These are phyloP conservation scores for Vanacampus margaritifer DNA, from an alignment of 2,113 vertebrate species.

Conservation along the genomic window DNA sequence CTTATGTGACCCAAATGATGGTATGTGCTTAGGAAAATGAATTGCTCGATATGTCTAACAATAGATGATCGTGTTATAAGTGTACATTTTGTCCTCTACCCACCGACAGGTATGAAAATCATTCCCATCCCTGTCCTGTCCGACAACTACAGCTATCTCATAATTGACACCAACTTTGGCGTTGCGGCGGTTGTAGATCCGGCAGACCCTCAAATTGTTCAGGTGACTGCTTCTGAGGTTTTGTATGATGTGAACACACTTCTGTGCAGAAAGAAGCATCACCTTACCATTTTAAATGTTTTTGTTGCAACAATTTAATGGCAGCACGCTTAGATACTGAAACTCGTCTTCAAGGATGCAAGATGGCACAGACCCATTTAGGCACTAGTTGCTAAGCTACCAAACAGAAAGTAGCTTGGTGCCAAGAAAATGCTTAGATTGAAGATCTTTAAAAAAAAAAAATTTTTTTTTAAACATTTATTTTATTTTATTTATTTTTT, in stretches of 20 bases:
- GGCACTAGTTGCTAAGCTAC: no score
- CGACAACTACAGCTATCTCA: slow-evolving; percentile 96
- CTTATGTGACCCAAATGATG: neutral
- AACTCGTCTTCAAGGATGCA: no score
- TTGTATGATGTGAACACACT: neutral
- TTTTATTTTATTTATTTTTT: no score
- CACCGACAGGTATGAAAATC: slow-evolving; percentile 84
- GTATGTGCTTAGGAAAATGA: neutral
- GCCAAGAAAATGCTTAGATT: no score
- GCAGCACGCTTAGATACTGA: neutral
- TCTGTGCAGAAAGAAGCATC: neutral
- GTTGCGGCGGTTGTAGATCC: slow-evolving; percentile 85
- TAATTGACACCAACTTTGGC: slow-evolving; percentile 83
- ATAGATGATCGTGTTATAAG: neutral
- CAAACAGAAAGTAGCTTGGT: no score
- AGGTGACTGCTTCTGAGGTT: slow-evolving; percentile 71
- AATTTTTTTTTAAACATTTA: no score
- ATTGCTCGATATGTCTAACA: neutral
- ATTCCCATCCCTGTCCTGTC: slow-evolving; percentile 88
- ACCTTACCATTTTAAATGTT: neutral
- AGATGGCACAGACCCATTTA: no score
- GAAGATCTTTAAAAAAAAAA: no score
- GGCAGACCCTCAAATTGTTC: slow-evolving; percentile 86
- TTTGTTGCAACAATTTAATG: neutral
- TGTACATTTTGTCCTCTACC: neutral